Conservation (phyloP, 2,888 invertebrate species). For the Neoitamus cyanurus region DNA sequence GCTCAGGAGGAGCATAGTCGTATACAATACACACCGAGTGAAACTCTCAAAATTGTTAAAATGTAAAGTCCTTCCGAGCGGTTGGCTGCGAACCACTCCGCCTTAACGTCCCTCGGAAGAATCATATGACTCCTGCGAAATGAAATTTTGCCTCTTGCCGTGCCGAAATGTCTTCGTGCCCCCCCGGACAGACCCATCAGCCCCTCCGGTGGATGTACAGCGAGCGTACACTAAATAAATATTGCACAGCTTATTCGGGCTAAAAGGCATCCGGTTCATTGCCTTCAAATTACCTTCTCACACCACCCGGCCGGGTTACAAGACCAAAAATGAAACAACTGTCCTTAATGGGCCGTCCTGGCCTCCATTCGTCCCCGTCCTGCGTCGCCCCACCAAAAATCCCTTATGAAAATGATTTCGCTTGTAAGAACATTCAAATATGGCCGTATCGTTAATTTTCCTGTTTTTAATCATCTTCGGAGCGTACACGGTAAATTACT, state of each 20-base stretch:
- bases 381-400: neutral
- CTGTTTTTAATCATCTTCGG: slow-evolving; percentile 35
- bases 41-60: slow-evolving; percentile 31
- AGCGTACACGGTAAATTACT: slow-evolving; percentile 36
- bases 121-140: slow-evolving; percentile 30
- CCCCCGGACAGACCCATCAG: neutral
- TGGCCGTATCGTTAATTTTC: slow-evolving; percentile 37
- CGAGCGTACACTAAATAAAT: slow-evolving; percentile 4
- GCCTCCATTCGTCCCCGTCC: neutral
- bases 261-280: slow-evolving; percentile 50
- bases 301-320: neutral
- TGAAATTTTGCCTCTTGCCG: slow-evolving; percentile 27
- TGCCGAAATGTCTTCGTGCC: neutral
- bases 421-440: slow-evolving; percentile 41
- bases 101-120: slow-evolving; percentile 9
- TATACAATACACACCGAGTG: neutral
- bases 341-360: slow-evolving; percentile 23
- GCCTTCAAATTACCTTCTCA: slow-evolving; percentile 51
- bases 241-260: slow-evolving; percentile 33
- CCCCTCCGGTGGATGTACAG: neutral
- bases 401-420: slow-evolving; percentile 32
- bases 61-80: slow-evolving; percentile 41
- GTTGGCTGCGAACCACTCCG: slow-evolving; percentile 20
- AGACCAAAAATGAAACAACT: slow-evolving; percentile 42
- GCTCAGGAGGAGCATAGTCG: neutral